These are phyloP conservation scores for Sarotherodon lohbergeri DNA, from an alignment of 2,113 vertebrate genomes.

Conservation along the genomic window DNA sequence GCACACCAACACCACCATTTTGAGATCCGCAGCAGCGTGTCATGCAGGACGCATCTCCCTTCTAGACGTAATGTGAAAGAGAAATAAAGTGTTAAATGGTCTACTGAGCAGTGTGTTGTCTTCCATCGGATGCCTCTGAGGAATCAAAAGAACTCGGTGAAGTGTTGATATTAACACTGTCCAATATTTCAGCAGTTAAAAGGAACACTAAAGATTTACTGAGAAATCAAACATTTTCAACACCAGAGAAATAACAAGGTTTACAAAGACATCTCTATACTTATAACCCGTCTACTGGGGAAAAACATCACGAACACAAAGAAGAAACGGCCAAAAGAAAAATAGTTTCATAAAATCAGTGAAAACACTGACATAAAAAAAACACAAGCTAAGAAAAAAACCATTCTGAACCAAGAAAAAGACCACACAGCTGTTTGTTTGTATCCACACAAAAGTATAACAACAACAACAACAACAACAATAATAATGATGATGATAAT, in stretches of 20 bases:
- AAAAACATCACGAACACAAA: not conserved
- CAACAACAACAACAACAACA: not conserved
- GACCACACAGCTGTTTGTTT: not conserved
- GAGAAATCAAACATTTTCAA: not conserved
- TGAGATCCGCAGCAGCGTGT: too few relatives aligned
- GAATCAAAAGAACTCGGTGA: too few relatives aligned
- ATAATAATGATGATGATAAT: accelerated
- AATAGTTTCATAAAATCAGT: not conserved
- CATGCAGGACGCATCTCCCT: too few relatives aligned
- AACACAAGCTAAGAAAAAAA: not conserved
- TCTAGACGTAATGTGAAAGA: too few relatives aligned
- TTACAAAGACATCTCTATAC: not conserved
- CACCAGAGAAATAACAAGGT: not conserved
- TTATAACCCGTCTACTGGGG: not conserved
- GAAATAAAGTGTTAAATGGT: too few relatives aligned
- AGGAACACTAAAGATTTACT: not conserved
- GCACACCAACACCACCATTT: too few relatives aligned
- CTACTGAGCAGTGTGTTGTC: too few relatives aligned
- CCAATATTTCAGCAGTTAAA: not conserved
- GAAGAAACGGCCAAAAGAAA: not conserved
- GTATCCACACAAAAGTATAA: not conserved
- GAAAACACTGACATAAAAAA: not conserved
- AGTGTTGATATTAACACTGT: not conserved
- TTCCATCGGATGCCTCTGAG: too few relatives aligned
- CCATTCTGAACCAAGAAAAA: not conserved